Conservation (phyloP, 2,888 invertebrate species). For the Leucozona laternaria region DNA sequence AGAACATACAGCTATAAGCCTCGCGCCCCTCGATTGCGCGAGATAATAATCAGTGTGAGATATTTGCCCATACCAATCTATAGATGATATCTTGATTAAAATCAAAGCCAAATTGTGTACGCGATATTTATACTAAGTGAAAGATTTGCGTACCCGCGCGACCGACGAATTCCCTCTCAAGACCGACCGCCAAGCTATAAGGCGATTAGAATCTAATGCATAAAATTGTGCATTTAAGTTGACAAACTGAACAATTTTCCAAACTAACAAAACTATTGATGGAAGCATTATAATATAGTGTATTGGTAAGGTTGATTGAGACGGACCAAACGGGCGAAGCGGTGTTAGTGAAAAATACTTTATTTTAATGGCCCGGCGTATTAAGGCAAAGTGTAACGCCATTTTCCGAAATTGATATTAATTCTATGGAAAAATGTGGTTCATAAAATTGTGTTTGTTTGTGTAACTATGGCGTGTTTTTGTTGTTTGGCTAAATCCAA, state of each 20-base stretch:
- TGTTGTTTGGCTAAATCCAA: background rate
- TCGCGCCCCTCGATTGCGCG: background rate
- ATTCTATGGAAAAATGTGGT: constrained; percentile 25
- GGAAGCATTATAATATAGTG: background rate
- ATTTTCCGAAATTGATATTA: constrained; percentile 67
- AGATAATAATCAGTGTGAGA: constrained; percentile 70
- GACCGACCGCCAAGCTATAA: constrained; percentile 3
- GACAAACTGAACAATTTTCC: constrained; percentile 68
- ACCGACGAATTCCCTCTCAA: constrained; percentile 3
- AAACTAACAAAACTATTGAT: constrained; percentile 9
- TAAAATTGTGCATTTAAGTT: constrained; percentile 64
- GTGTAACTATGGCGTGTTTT: background rate
- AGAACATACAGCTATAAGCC: constrained; percentile 51
- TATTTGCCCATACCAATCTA: constrained; percentile 66
- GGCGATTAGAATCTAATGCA: constrained; percentile 64
- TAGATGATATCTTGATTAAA: constrained; percentile 73
- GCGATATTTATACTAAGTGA: constrained; percentile 49
- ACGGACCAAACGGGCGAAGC: background rate
- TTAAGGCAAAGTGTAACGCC: constrained; percentile 56
- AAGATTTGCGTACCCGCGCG: constrained; percentile 18
- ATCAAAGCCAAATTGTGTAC: constrained; percentile 40
- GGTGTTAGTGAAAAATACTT: constrained; percentile 31
- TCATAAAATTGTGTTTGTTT: background rate
- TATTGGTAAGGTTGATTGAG: no score
- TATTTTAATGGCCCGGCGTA: constrained; percentile 42